A percentile compares a stretch with the other conserved stretches of the same genome.
Evolutionary conservation across 2,113 vertebrate genomes (phyloP).

Genomic region (Phasianus colchicus): DNA sequence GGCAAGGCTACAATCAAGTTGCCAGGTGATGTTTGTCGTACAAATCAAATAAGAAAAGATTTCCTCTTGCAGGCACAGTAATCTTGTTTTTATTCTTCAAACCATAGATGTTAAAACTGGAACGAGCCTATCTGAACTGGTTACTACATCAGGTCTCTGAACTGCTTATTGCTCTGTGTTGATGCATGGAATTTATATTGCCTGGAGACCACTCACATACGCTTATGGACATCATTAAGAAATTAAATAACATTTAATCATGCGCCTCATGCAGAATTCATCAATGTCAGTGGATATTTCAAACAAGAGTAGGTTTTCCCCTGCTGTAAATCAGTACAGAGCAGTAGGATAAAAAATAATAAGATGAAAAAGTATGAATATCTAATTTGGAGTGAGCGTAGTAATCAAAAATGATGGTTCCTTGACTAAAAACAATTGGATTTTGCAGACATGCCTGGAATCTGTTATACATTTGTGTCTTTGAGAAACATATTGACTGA

Average conservation of each 20-base stretch:
- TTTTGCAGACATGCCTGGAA: constrained; percentile 16
- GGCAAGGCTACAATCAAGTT: constrained; percentile 16
- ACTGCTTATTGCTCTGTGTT: neutral
- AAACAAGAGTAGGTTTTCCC: neutral
- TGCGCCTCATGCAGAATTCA: constrained; percentile 31
- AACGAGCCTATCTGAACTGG: neutral
- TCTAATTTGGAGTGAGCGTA: neutral
- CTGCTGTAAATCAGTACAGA: constrained; percentile 1
- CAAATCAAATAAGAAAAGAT: constrained; percentile 8
- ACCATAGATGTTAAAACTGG: neutral
- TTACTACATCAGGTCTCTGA: neutral
- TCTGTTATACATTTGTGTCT: neutral
- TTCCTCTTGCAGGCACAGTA: neutral
- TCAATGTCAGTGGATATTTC: neutral
- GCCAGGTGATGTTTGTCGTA: constrained; percentile 4
- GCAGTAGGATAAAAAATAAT: constrained; percentile 7
- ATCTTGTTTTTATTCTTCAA: constrained; percentile 30
- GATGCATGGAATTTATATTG: constrained; percentile 8
- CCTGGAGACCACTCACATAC: neutral
- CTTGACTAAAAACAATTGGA: neutral
- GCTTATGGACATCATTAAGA: constrained; percentile 30
- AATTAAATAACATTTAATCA: constrained; percentile 46
- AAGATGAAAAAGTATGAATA: neutral
- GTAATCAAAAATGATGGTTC: constrained; percentile 9
- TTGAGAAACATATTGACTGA: constrained; percentile 6